phyloP scores from a whole-genome alignment of 2,888 invertebrate species.

The Celastrina argiolus region DNA sequence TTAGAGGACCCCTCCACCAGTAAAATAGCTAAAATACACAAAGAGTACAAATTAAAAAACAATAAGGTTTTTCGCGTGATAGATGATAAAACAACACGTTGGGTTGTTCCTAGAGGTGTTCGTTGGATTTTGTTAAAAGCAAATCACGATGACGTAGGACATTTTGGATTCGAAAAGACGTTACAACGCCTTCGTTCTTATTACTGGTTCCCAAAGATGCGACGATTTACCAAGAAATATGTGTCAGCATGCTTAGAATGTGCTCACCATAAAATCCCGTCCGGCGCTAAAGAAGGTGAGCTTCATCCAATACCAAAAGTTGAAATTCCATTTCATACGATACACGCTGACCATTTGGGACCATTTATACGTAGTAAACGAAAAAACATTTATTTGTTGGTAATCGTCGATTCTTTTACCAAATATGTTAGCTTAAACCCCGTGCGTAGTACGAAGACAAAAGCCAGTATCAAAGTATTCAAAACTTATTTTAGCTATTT shows the following conservation, averaged over 20 bases:
- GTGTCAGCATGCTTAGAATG: constrained; percentile 4
- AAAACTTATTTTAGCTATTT: constrained; percentile 25
- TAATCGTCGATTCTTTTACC: constrained; percentile 20
- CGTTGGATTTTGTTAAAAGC: not conserved
- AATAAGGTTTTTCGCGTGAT: no score
- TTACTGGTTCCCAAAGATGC: not conserved
- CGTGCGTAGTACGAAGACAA: constrained; percentile 18
- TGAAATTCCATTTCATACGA: no score
- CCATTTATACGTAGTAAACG: no score
- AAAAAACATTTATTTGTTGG: not conserved
- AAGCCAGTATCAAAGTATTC: not conserved
- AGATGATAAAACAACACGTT: not conserved
- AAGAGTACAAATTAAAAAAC: no score
- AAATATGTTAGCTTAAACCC: no score
- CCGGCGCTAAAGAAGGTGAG: no score
- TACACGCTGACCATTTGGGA: no score
- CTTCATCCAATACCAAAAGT: no score
- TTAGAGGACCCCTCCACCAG: constrained; percentile 7
- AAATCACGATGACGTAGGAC: not conserved
- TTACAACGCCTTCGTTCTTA: not conserved
- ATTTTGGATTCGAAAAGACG: not conserved
- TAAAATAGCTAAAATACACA: not conserved
- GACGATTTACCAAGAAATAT: not conserved
- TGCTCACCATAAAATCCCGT: not conserved
- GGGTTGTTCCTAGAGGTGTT: not conserved